Percentiles rank a stretch among this genome's conserved stretches.
Evolutionary conservation across 2,113 vertebrate genomes (phyloP).

Genomic region (Charina bottae): DNA sequence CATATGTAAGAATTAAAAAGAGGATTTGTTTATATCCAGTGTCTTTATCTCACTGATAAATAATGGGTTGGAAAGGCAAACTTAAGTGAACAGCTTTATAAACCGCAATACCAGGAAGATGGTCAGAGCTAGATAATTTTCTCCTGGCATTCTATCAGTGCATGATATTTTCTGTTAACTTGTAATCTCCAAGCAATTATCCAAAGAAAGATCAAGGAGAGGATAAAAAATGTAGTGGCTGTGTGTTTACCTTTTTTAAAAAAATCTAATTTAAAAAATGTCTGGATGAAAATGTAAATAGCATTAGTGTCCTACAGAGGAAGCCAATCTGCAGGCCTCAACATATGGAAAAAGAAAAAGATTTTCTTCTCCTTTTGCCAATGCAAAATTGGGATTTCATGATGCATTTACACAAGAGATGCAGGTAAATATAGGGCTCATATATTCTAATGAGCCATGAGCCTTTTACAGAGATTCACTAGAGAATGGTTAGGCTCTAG

Average conservation of each 20-base stretch:
- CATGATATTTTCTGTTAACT: constrained; percentile 2
- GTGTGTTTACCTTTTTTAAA: neutral
- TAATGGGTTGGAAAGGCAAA: neutral
- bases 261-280: neutral
- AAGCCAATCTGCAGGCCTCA: neutral
- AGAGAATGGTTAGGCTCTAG: constrained; percentile 22
- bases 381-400: constrained; percentile 16
- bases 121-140: neutral
- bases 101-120: neutral
- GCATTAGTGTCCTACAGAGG: neutral
- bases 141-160: neutral
- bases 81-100: neutral
- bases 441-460: neutral
- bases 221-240: neutral
- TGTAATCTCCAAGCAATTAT: neutral
- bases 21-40: neutral
- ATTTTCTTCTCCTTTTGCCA: constrained; percentile 40
- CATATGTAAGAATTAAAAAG: neutral
- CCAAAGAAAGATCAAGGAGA: neutral
- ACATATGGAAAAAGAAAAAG: constrained; percentile 27
- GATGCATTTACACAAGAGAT: constrained; percentile 30
- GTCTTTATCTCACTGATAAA: neutral
- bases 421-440: constrained; percentile 21
- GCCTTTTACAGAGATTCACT: constrained; percentile 4
- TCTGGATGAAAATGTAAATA: constrained; percentile 3